These are phyloP conservation scores for Ceuthmochares aereus DNA, from an alignment of 2,113 vertebrate genomes.

Conservation along the genomic window DNA sequence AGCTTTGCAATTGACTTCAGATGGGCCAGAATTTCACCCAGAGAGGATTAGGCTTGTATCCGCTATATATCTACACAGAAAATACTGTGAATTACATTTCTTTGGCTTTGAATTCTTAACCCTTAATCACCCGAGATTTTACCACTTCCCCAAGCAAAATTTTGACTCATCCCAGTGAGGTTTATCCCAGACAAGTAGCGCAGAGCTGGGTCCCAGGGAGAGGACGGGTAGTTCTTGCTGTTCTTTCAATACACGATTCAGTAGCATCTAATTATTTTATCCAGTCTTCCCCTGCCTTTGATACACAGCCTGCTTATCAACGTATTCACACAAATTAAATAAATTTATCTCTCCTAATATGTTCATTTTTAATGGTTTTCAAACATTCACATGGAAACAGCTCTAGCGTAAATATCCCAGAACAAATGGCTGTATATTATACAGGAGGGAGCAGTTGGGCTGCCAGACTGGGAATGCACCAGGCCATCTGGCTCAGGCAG, in stretches of 20 bases:
- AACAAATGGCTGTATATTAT: constrained; percentile 89
- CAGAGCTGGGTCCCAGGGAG: background rate
- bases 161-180: background rate
- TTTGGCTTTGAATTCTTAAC: constrained; percentile 48
- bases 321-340: constrained; percentile 77
- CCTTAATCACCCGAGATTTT: constrained; percentile 21
- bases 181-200: background rate
- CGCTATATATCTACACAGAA: constrained; percentile 29
- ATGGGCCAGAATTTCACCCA: constrained; percentile 64
- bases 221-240: constrained; percentile 13
- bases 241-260: constrained; percentile 62
- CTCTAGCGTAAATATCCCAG: constrained; percentile 87
- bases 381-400: constrained; percentile 87
- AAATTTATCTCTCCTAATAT: constrained; percentile 83
- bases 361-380: constrained; percentile 87
- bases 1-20: constrained; percentile 68
- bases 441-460: constrained; percentile 89
- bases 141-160: background rate
- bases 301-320: constrained; percentile 66
- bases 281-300: constrained; percentile 45
- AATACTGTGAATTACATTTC: constrained; percentile 48
- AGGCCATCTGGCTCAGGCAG: constrained; percentile 87
- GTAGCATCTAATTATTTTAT: constrained; percentile 66
- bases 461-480: constrained; percentile 87
- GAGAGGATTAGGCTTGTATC: constrained; percentile 43